phyloP scores from a whole-genome alignment of 2,888 invertebrate genomes.

The Trachelus tabidus region DNA sequence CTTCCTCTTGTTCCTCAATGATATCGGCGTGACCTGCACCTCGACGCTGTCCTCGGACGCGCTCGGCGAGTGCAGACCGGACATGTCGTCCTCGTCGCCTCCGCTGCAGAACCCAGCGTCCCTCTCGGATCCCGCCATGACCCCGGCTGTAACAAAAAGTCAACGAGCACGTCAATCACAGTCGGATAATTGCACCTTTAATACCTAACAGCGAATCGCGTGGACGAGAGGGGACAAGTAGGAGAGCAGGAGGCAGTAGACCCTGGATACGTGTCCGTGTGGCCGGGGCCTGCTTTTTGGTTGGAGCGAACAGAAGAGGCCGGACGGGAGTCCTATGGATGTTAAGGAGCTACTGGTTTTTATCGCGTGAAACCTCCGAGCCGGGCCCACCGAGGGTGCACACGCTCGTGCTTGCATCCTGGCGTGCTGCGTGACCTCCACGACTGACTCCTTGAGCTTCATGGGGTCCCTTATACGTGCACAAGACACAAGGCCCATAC shows the following conservation, averaged over 20 bases:
- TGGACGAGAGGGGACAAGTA: neutral
- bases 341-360: conserved; percentile 37
- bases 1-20: conserved; percentile 74
- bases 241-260: neutral
- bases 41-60: conserved; percentile 76
- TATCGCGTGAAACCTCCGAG: conserved; percentile 36
- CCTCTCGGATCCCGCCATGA: conserved; percentile 68
- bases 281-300: neutral
- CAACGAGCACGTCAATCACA: conserved; percentile 20
- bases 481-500: neutral
- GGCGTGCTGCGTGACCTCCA: conserved; percentile 10
- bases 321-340: conserved; percentile 17
- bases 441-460: neutral
- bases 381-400: conserved; percentile 27
- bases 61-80: conserved; percentile 71
- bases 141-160: conserved; percentile 68
- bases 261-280: neutral
- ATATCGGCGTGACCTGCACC: conserved; percentile 72
- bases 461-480: neutral
- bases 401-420: conserved; percentile 15
- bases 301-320: neutral
- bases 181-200: conserved; percentile 13
- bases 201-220: conserved; percentile 25
- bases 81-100: conserved; percentile 74
- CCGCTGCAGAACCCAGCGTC: conserved; percentile 82